A percentile compares a stretch with the other conserved stretches of the same genome.
Evolutionary conservation across 2,113 vertebrate species (phyloP).

Genomic region (Geococcyx californianus): DNA sequence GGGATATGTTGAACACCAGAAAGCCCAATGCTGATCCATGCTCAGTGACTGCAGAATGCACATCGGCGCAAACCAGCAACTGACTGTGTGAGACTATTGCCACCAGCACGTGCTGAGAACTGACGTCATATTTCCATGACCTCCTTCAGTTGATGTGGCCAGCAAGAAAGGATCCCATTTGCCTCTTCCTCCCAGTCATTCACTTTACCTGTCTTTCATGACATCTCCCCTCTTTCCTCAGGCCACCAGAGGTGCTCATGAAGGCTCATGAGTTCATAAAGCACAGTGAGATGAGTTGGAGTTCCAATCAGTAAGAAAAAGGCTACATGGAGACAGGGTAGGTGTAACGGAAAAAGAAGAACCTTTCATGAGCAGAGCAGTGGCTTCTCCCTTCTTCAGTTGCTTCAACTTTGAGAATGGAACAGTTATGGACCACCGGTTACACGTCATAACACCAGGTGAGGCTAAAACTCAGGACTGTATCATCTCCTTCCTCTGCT

Average conservation of each 20-base stretch:
- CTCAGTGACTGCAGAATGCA: background rate
- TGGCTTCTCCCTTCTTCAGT: background rate
- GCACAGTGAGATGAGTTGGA: background rate
- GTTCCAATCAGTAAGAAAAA: background rate
- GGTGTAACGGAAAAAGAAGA: background rate
- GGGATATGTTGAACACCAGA: accelerated
- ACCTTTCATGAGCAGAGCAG: background rate
- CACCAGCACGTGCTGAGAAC: background rate
- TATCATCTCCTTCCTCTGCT: background rate
- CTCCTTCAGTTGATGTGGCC: background rate
- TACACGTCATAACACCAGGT: background rate
- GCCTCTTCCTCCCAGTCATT: background rate
- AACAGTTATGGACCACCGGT: background rate
- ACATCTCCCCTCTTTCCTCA: background rate
- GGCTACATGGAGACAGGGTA: background rate
- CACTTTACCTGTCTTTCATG: background rate
- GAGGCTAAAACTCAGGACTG: background rate
- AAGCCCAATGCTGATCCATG: background rate
- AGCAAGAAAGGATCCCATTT: background rate
- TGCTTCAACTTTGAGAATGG: background rate
- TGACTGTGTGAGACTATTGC: too few relatives aligned
- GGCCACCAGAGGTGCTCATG: background rate
- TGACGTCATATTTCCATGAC: background rate
- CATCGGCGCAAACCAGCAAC: background rate
- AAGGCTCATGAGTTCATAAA: background rate